phyloP scores from a whole-genome alignment of 1,140 invertebrate genomes.

The Wasmannia auropunctata region DNA sequence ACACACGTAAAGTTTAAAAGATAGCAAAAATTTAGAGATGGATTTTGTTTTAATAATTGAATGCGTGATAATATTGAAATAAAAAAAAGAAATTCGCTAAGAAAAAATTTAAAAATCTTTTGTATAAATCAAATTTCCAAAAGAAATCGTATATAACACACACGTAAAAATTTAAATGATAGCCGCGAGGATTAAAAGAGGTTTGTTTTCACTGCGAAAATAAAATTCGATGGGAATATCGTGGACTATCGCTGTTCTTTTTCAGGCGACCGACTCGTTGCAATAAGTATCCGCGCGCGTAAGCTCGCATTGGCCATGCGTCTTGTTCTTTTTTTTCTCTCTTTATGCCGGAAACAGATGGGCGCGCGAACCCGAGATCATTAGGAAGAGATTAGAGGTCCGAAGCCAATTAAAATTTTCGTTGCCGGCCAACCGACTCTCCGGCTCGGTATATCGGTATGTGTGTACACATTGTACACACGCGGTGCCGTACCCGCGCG shows the following conservation, averaged over 20 bases:
- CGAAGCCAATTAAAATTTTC: slow-evolving; percentile 76
- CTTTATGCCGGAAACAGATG: slow-evolving; percentile 73
- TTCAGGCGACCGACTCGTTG: slow-evolving; percentile 3
- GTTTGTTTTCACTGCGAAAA: too few relatives aligned
- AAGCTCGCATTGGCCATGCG: slow-evolving; percentile 14
- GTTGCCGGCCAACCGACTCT: slow-evolving; percentile 59
- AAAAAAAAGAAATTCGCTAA: too few relatives aligned
- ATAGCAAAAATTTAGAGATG: too few relatives aligned
- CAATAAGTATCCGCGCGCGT: slow-evolving; percentile 21
- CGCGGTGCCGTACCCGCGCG: not conserved
- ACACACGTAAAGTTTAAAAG: not conserved
- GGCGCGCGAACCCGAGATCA: slow-evolving; percentile 65
- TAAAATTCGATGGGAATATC: not conserved
- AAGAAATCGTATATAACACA: not conserved
- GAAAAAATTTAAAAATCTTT: too few relatives aligned
- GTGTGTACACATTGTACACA: too few relatives aligned
- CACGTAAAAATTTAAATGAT: not conserved
- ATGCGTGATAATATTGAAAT: too few relatives aligned
- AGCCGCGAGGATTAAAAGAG: too few relatives aligned
- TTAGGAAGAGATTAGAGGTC: slow-evolving; percentile 75
- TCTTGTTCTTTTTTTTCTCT: slow-evolving; percentile 47
- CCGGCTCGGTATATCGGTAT: not conserved
- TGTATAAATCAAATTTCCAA: not conserved
- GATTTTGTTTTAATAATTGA: too few relatives aligned
- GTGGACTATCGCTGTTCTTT: slow-evolving; percentile 16